Conservation (phyloP, 2,113 vertebrate genomes). For the Sarotherodon lohbergeri region DNA sequence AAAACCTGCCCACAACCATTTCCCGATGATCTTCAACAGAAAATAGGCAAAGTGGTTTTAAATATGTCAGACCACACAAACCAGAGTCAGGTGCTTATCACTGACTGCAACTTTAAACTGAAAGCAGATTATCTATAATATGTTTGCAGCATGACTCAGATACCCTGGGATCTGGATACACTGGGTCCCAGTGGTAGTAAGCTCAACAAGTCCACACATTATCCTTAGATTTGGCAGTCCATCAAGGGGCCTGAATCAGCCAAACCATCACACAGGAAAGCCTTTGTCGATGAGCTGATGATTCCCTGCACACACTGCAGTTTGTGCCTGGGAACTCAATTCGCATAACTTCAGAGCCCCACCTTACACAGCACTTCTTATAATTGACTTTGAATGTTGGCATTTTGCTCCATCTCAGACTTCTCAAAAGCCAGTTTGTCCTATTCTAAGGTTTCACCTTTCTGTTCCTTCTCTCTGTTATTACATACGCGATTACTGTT, state of each 20-base stretch:
- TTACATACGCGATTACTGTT: neutral
- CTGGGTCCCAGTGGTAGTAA: neutral
- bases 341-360: neutral
- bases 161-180: neutral
- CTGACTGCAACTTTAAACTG: too few species aligned
- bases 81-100: too few species aligned
- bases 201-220: accelerated
- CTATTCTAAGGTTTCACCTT: neutral
- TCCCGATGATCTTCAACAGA: too few species aligned
- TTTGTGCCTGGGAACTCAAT: neutral
- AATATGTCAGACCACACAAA: too few species aligned
- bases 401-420: neutral
- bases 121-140: accelerated
- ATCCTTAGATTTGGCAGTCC: accelerated
- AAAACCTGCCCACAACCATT: too few species aligned
- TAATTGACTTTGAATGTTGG: neutral
- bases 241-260: accelerated
- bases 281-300: neutral
- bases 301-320: neutral
- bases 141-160: accelerated
- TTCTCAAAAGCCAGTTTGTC: neutral
- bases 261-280: neutral
- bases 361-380: neutral
- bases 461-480: neutral
- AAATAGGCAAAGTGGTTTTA: too few species aligned